Percentiles rank a stretch among this genome's conserved stretches.
Conservation (phyloP, 2,113 vertebrate species). For the Capricornis sumatraensis region DNA sequence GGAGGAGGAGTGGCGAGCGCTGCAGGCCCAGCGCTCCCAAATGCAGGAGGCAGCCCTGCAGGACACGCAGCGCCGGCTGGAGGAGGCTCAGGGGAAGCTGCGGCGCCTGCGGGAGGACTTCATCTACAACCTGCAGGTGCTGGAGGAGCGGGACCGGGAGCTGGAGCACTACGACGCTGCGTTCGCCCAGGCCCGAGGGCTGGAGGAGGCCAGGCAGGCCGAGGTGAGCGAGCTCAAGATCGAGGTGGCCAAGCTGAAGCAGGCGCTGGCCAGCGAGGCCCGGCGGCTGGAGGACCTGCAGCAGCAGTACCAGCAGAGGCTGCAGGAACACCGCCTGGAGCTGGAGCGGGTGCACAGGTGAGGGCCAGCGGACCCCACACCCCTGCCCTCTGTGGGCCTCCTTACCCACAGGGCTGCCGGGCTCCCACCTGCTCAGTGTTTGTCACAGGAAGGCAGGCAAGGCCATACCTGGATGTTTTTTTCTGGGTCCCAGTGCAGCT, state of each 20-base stretch:
- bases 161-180: slow-evolving; percentile 79
- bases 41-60: slow-evolving; percentile 77
- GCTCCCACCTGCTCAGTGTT: background rate
- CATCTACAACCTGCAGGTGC: slow-evolving; percentile 81
- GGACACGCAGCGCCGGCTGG: slow-evolving; percentile 69
- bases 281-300: slow-evolving; percentile 68
- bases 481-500: background rate
- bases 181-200: slow-evolving; percentile 62
- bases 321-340: slow-evolving; percentile 77
- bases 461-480: background rate
- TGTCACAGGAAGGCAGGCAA: no score
- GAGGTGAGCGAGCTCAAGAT: slow-evolving; percentile 81
- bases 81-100: slow-evolving; percentile 71
- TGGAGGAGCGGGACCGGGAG: slow-evolving; percentile 85
- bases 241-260: slow-evolving; percentile 77
- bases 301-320: slow-evolving; percentile 45
- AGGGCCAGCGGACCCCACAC: background rate
- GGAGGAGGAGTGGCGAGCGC: slow-evolving; percentile 83
- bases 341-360: slow-evolving; percentile 80
- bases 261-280: slow-evolving; percentile 69
- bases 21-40: slow-evolving; percentile 70
- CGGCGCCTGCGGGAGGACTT: slow-evolving; percentile 83
- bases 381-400: no score
- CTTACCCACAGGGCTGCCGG: accelerated
- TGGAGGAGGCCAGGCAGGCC: slow-evolving; percentile 76